phyloP scores from a whole-genome alignment of 2,113 vertebrate species.

The Lepus americanus region DNA sequence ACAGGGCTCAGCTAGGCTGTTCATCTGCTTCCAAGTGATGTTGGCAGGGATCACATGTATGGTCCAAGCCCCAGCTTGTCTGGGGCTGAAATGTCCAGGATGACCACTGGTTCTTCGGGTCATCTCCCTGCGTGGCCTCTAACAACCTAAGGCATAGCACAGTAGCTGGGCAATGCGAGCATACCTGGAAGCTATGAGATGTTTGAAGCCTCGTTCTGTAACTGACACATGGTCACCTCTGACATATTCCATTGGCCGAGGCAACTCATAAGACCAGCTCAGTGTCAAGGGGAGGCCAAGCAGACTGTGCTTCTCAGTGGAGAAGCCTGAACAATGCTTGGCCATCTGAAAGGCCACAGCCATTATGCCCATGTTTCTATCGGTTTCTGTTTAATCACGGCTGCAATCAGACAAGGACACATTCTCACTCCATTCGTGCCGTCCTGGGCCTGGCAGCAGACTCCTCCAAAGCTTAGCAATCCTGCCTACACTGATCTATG shows the following conservation, averaged over 20 bases:
- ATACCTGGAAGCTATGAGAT: not conserved
- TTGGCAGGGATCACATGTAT: not conserved
- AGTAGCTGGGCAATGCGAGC: not conserved
- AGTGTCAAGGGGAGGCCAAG: not conserved
- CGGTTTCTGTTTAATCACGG: not conserved
- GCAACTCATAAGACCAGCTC: not conserved
- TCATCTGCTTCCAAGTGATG: not conserved
- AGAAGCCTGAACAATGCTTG: not conserved
- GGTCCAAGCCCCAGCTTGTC: not conserved
- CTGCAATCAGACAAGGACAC: not conserved
- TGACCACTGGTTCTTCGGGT: rapidly evolving
- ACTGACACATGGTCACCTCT: too few species aligned
- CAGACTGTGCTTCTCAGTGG: rapidly evolving
- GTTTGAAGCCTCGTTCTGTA: not conserved
- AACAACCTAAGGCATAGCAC: not conserved
- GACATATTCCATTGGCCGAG: not conserved
- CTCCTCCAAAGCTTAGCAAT: not conserved
- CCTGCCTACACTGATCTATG: not conserved
- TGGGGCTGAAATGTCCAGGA: not conserved
- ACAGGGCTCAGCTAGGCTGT: not conserved
- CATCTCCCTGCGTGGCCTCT: not conserved
- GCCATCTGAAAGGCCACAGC: too few species aligned
- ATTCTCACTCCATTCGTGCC: rapidly evolving
- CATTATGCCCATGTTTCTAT: rapidly evolving
- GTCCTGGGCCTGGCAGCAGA: not conserved